Evolutionary conservation across 1,140 invertebrate genomes (phyloP), one percentile per base, ranked within the genome.

Genomic region (Olivierus martensii): DNA sequence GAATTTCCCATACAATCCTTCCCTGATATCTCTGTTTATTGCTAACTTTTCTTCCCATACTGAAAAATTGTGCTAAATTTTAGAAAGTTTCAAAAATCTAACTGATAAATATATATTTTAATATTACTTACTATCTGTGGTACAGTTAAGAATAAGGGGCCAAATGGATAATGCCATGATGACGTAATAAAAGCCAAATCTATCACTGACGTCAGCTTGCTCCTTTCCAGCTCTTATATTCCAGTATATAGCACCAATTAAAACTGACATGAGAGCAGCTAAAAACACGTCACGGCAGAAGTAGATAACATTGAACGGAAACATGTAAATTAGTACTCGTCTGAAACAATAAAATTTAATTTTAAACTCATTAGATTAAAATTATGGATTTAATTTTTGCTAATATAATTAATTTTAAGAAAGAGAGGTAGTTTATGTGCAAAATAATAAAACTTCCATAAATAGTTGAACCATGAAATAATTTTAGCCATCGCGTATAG

Each of bases 201-300:
- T 75, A 57, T 73, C 72, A 42, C 64, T 65, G 0, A 71, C 53
- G 43, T 65, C 58, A 37, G 70, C 69, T 53, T 73, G 70, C 39
- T 72, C 65, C 4, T 59, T 53, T 9, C 58, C 61, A 14, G 44
- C 67, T 4, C 84, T 81, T 1, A 91, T 75, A 61, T 91, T 84
- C 86, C 86, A 91, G 67, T 86, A 94, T 48, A 92, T 79, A 54
- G 81, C 80, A 35, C 89, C 89, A n/a, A 84, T 78, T 45, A 85
- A 72, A 5, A 92, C 73, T 1, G 87, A 91, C 57, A 92, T 72
- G 50, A 82, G 73, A 0, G 81, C 83, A 0, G 87, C 81, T 1
- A 87, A 71, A 2, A 90, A 72, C 1, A 91, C 72, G 56, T 83
- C 77, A 37, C 77, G 78, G 5, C 90, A 72, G 70, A 87, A 81